Evolutionary conservation across 1,140 invertebrate species (phyloP).

Genomic region (Oncopodura yosiiana): DNA sequence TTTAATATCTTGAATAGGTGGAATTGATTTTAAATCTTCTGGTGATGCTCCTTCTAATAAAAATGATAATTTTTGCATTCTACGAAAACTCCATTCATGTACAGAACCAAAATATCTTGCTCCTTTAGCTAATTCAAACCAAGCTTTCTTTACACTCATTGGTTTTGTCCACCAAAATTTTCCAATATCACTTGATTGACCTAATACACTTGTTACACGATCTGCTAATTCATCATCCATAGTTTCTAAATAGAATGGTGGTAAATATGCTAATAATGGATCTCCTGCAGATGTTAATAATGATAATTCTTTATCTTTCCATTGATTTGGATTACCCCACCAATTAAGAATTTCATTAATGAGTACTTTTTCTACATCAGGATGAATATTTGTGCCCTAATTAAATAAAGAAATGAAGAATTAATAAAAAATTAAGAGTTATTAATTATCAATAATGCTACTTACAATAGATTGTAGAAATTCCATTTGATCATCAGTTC

Average conservation of each 20-base stretch:
- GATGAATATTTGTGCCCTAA: constrained; percentile 20
- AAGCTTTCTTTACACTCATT: constrained; percentile 21
- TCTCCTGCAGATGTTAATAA: constrained; percentile 17
- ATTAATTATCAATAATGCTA: background rate
- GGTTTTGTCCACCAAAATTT: constrained; percentile 23
- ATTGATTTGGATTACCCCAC: constrained; percentile 21
- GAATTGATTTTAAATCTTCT: constrained; percentile 21
- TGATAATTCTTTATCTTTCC: constrained; percentile 20
- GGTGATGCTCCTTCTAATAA: constrained; percentile 23
- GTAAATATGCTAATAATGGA: constrained; percentile 17
- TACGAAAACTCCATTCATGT: constrained; percentile 24
- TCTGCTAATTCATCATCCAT: constrained; percentile 23
- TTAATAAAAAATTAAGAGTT: background rate
- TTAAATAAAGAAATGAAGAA: background rate
- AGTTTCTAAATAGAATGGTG: constrained; percentile 8
- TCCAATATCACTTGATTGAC: constrained; percentile 19
- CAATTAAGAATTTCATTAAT: constrained; percentile 15
- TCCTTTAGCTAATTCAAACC: constrained; percentile 26
- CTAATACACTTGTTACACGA: constrained; percentile 16
- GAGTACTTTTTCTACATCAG: constrained; percentile 18
- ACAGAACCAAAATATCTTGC: constrained; percentile 23
- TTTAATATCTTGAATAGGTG: constrained; percentile 23
- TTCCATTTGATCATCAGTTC: constrained; percentile 19
- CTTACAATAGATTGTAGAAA: constrained; percentile 20
- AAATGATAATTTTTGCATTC: constrained; percentile 24